Percentiles rank a stretch among this genome's conserved stretches.
phyloP scores from a whole-genome alignment of 2,113 vertebrate species.

The Hucho hucho region DNA sequence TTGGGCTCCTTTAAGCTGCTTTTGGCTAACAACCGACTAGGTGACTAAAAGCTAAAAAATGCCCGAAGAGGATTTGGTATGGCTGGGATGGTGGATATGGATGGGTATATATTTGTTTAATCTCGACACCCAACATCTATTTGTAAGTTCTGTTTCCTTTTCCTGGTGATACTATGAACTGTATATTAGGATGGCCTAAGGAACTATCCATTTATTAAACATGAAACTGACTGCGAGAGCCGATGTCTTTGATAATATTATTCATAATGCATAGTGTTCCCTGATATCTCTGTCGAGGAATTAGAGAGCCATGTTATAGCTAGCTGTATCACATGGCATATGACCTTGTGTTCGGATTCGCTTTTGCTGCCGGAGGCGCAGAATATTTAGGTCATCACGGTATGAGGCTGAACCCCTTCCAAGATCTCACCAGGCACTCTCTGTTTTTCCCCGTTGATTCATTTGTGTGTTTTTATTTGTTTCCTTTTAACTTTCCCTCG shows the following conservation, averaged over 20 bases:
- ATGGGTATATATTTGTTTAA: too few species aligned
- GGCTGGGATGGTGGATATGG: background rate
- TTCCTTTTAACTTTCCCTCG: too few species aligned
- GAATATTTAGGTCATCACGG: constrained; percentile 43
- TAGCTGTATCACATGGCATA: constrained; percentile 1
- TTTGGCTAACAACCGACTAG: background rate
- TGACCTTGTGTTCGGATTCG: constrained; percentile 13
- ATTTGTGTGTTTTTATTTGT: background rate
- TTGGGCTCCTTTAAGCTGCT: background rate
- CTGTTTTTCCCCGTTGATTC: background rate
- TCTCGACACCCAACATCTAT: too few species aligned
- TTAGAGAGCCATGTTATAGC: too few species aligned
- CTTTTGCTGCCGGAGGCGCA: constrained; percentile 10
- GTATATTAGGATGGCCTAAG: too few species aligned
- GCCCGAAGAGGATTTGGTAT: constrained; percentile 21
- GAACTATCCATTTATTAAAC: too few species aligned
- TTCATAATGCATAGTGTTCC: too few species aligned
- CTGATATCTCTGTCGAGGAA: too few species aligned
- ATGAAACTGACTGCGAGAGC: too few species aligned
- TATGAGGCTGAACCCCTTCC: constrained; percentile 29
- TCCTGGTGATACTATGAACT: too few species aligned
- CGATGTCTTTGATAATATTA: too few species aligned
- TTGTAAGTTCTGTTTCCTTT: too few species aligned
- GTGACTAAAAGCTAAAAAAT: background rate
- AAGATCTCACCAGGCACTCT: constrained; percentile 24